Evolutionary conservation across 2,888 invertebrate species (phyloP).

Genomic region (Hirtodrosophila duncani): DNA sequence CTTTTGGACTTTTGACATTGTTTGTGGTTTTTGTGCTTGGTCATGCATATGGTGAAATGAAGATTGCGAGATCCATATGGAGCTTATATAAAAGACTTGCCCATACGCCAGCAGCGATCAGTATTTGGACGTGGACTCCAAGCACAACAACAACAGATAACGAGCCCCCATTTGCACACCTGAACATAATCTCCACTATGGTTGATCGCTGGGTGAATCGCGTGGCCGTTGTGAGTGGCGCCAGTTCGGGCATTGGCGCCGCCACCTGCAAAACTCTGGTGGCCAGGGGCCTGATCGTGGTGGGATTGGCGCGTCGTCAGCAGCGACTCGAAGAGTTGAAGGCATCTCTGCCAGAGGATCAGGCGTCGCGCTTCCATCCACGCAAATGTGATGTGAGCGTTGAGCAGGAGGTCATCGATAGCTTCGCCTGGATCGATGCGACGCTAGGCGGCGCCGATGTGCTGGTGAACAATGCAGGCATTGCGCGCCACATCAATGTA

Average conservation of each 20-base stretch:
- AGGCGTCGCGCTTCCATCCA: slow-evolving; percentile 73
- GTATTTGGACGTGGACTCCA: too few species aligned
- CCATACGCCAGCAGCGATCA: too few species aligned
- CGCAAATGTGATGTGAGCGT: slow-evolving; percentile 80
- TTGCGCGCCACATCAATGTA: slow-evolving; percentile 21
- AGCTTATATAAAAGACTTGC: too few species aligned
- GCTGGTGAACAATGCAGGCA: slow-evolving; percentile 81
- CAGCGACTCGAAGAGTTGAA: slow-evolving; percentile 75
- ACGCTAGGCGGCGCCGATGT: slow-evolving; percentile 81
- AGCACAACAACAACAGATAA: too few species aligned
- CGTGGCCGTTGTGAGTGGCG: slow-evolving; percentile 82
- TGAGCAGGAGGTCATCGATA: slow-evolving; percentile 80
- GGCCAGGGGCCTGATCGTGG: slow-evolving; percentile 79
- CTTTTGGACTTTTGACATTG: too few species aligned
- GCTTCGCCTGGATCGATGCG: slow-evolving; percentile 79
- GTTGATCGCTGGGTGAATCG: slow-evolving; percentile 82
- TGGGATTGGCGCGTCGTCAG: slow-evolving; percentile 79
- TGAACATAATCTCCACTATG: too few species aligned
- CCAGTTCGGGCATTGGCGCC: slow-evolving; percentile 82
- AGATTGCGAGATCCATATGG: too few species aligned
- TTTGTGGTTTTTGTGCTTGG: too few species aligned
- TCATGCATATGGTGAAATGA: too few species aligned
- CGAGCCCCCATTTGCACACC: too few species aligned
- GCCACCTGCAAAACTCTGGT: slow-evolving; percentile 78
- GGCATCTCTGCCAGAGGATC: slow-evolving; percentile 36